A percentile compares a stretch with the other conserved stretches of the same genome.
Evolutionary conservation across 1,140 invertebrate species (phyloP).

Genomic region (Phocides pigmalion): DNA sequence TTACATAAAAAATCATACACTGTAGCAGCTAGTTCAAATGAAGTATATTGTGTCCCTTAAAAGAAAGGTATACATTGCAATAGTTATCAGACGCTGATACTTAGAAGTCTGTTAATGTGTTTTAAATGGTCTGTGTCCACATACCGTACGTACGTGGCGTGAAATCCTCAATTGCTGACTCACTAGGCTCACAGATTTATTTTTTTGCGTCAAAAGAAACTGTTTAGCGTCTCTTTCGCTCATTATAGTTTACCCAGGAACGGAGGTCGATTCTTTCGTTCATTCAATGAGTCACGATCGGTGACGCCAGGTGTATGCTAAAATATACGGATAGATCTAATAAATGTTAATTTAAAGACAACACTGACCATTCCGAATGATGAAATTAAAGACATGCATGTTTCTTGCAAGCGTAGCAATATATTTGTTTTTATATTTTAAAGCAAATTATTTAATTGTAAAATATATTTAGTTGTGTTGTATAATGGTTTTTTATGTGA

Average conservation of each 20-base stretch:
- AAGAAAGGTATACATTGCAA: not conserved
- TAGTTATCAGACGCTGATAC: slow-evolving; percentile 1
- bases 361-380: too few species aligned
- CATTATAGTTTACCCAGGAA: slow-evolving; percentile 36
- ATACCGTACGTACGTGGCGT: slow-evolving; percentile 1
- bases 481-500: too few species aligned
- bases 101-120: slow-evolving; percentile 29
- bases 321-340: slow-evolving; percentile 2
- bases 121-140: slow-evolving; percentile 30
- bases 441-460: too few species aligned
- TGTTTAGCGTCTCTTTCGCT: slow-evolving; percentile 38
- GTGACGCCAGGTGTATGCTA: slow-evolving; percentile 2
- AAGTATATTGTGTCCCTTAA: not conserved
- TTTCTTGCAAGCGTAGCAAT: too few species aligned
- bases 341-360: not conserved
- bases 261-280: slow-evolving; percentile 36
- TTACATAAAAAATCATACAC: too few species aligned
- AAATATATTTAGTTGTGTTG: too few species aligned
- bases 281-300: slow-evolving; percentile 40
- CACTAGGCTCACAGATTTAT: slow-evolving; percentile 38
- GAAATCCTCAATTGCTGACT: slow-evolving; percentile 38
- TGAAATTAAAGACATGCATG: too few species aligned
- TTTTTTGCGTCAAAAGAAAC: slow-evolving; percentile 37
- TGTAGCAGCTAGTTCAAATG: too few species aligned
- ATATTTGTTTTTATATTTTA: too few species aligned